These are phyloP conservation scores for Goniozus legneri DNA, from an alignment of 1,140 invertebrate species.

Conservation along the genomic window DNA sequence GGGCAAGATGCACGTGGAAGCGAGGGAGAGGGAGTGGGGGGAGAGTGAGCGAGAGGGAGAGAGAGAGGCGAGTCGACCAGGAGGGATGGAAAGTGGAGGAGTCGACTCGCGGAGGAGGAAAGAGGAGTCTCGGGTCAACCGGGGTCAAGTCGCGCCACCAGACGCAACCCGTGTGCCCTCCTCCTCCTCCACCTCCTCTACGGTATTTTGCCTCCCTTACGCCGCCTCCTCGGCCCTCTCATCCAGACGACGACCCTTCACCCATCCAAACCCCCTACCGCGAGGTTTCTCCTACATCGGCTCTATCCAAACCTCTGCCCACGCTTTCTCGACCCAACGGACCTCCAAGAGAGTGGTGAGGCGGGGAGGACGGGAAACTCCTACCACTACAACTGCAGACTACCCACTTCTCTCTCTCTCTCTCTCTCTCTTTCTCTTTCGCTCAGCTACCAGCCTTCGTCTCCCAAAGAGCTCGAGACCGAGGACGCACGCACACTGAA, in stretches of 20 bases:
- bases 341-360: no score
- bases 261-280: slow-evolving; percentile 21
- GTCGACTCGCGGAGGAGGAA: slow-evolving; percentile 14
- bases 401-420: slow-evolving; percentile 2
- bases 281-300: no score
- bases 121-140: slow-evolving; percentile 45
- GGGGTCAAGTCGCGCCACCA: slow-evolving; percentile 53
- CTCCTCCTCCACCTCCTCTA: slow-evolving; percentile 11
- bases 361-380: no score
- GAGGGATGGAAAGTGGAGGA: slow-evolving; percentile 3
- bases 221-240: slow-evolving; percentile 1
- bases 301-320: no score
- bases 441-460: slow-evolving; percentile 5
- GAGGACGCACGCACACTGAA: slow-evolving; percentile 26
- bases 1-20: slow-evolving; percentile 38
- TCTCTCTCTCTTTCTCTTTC: neutral
- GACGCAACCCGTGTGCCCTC: slow-evolving; percentile 38
- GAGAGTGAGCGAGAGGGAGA: neutral
- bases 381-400: slow-evolving; percentile 8
- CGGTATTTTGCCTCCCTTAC: slow-evolving; percentile 9
- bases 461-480: slow-evolving; percentile 3
- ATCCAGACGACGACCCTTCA: slow-evolving; percentile 14
- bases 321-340: no score
- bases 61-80: neutral
- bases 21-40: slow-evolving; percentile 20